Conservation (phyloP, 1,140 invertebrate genomes). For the Drosophila willistoni region DNA sequence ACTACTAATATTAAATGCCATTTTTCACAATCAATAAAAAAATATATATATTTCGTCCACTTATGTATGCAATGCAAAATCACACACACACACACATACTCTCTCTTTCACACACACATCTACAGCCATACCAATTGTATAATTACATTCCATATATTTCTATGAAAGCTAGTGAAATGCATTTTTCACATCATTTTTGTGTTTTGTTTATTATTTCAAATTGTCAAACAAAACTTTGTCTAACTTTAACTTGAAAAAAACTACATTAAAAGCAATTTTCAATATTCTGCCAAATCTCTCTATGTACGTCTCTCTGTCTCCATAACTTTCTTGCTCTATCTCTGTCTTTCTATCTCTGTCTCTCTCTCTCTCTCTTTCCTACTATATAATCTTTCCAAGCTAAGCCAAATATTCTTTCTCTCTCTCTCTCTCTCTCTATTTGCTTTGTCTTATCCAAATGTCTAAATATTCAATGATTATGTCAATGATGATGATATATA, state of each 20-base stretch:
- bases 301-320: constrained; percentile 30
- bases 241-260: not conserved
- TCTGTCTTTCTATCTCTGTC: constrained; percentile 19
- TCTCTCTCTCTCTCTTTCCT: constrained; percentile 12
- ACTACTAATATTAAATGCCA: constrained; percentile 55
- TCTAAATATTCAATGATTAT: constrained; percentile 30
- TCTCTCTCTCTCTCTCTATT: constrained; percentile 25
- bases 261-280: constrained; percentile 15
- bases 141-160: not conserved
- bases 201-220: not conserved
- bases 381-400: constrained; percentile 30
- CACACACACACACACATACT: constrained; percentile 1
- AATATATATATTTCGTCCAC: constrained; percentile 45
- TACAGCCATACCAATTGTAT: not conserved
- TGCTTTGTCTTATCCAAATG: constrained; percentile 37
- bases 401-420: constrained; percentile 31
- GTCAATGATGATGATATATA: constrained; percentile 38
- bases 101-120: not conserved
- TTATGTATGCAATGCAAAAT: constrained; percentile 18
- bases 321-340: constrained; percentile 13
- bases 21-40: constrained; percentile 55
- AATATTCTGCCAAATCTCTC: constrained; percentile 16
- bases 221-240: not conserved
- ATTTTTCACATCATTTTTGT: constrained; percentile 46
- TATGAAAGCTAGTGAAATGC: constrained; percentile 15